Conservation (phyloP, 1,140 invertebrate species). For the Pseudachorutes palmiensis region DNA sequence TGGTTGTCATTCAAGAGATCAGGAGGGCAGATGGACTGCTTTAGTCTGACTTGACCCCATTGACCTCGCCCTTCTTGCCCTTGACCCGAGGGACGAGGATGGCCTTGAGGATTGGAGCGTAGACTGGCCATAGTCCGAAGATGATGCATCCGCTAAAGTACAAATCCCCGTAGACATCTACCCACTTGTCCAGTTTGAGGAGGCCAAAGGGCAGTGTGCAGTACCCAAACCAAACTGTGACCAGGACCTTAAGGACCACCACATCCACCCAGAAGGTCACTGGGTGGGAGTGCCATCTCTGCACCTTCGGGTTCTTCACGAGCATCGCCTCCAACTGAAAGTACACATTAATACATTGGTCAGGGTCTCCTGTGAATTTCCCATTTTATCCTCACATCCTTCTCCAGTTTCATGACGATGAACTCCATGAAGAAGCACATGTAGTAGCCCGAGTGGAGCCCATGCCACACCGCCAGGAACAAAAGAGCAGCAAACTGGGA, state of each 20-base stretch:
- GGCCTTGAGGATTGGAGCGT: constrained; percentile 43
- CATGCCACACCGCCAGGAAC: constrained; percentile 91
- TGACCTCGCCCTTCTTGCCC: not conserved
- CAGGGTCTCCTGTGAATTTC: no score
- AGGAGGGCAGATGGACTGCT: no score
- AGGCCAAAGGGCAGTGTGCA: constrained; percentile 70
- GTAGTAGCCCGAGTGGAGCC: constrained; percentile 67
- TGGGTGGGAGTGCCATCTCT: constrained; percentile 31
- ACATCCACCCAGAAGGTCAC: constrained; percentile 31
- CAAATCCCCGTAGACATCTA: constrained; percentile 48
- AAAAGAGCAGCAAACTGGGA: constrained; percentile 71
- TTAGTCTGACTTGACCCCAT: no score
- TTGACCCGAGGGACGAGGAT: constrained; percentile 10
- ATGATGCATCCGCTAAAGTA: constrained; percentile 58
- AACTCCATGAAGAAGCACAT: constrained; percentile 87
- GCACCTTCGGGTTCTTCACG: constrained; percentile 38
- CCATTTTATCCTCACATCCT: constrained; percentile 56
- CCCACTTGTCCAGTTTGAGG: constrained; percentile 59
- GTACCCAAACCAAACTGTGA: constrained; percentile 75
- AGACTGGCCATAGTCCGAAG: constrained; percentile 53
- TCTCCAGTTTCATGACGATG: constrained; percentile 74
- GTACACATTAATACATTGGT: not conserved
- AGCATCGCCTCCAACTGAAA: constrained; percentile 42
- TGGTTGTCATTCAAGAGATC: no score
- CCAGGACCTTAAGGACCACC: constrained; percentile 62